These are phyloP conservation scores for Pogonognathellus flavescens DNA, from an alignment of 1,140 invertebrate genomes.

Conservation along the genomic window DNA sequence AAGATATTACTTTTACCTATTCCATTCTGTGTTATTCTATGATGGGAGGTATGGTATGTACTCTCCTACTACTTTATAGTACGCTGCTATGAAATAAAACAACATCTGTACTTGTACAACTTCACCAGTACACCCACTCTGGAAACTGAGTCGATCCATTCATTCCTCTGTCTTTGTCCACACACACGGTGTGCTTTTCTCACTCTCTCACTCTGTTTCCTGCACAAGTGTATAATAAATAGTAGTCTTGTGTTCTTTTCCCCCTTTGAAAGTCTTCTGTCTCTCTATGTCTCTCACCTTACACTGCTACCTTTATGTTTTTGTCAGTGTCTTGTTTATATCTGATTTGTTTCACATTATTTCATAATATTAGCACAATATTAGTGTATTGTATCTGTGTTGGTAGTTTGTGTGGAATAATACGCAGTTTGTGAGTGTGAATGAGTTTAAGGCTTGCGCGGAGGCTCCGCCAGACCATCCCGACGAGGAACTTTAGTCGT, in stretches of 20 bases:
- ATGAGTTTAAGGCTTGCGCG: neutral
- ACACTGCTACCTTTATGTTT: neutral
- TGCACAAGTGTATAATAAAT: no score
- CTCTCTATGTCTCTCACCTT: neutral
- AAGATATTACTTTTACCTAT: neutral
- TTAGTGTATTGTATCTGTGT: no score
- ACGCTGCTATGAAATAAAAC: constrained; percentile 6
- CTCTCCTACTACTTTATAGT: neutral
- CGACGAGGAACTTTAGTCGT: neutral
- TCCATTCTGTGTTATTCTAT: neutral
- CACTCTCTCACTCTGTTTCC: no score
- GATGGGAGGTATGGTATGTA: neutral
- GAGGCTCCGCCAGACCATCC: neutral
- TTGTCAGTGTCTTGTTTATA: neutral
- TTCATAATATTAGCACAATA: neutral
- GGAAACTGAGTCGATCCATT: no score
- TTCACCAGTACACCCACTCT: no score
- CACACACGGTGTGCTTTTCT: no score
- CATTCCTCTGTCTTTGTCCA: no score
- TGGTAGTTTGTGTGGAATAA: no score
- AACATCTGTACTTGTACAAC: neutral
- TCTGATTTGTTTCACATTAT: neutral
- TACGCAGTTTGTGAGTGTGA: neutral
- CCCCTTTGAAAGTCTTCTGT: neutral
- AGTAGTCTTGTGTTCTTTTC: neutral